Evolutionary conservation across 2,113 vertebrate species (phyloP).

Genomic region (Crotalus viridis): DNA sequence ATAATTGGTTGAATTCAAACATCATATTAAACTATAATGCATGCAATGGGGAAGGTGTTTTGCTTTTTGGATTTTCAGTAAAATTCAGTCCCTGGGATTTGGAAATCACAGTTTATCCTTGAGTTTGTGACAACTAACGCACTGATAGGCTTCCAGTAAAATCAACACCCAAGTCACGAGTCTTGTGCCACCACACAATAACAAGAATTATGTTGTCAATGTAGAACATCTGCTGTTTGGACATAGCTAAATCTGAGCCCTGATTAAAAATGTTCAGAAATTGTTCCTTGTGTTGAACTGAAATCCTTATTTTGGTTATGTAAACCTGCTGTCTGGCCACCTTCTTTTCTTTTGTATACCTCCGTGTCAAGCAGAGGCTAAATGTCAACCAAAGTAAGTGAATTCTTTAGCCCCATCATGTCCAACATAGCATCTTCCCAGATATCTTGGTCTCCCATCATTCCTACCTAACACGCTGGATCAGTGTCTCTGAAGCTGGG

Average conservation of each 20-base stretch:
- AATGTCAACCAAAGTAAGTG: neutral
- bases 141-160: neutral
- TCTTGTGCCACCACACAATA: neutral
- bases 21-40: neutral
- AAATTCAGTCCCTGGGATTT: neutral
- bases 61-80: neutral
- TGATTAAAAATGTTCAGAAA: neutral
- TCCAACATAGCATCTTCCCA: neutral
- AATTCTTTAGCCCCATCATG: neutral
- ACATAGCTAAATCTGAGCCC: neutral
- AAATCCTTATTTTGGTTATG: neutral
- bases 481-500: neutral
- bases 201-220: neutral
- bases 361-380: neutral
- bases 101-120: neutral
- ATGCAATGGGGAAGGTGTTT: neutral
- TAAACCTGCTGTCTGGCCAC: neutral
- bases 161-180: neutral
- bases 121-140: neutral
- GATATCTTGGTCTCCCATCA: neutral
- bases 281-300: neutral
- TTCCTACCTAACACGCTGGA: neutral
- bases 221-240: neutral
- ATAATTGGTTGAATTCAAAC: neutral
- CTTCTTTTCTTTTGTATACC: neutral